A percentile compares a stretch with the other conserved stretches of the same genome.
phyloP scores from a whole-genome alignment of 2,113 vertebrate genomes.

The Gorsachius goisagi region DNA sequence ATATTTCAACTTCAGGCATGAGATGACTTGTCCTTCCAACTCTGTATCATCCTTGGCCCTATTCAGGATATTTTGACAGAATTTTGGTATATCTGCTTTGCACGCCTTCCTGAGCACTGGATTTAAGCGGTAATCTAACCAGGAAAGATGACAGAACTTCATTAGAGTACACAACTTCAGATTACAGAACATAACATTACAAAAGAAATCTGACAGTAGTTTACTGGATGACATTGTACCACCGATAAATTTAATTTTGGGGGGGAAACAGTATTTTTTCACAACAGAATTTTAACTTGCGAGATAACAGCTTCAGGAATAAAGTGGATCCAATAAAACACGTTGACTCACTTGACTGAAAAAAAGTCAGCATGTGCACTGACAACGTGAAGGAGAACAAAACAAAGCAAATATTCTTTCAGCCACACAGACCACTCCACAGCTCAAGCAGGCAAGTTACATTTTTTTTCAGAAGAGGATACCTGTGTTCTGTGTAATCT shows the following conservation, averaged over 20 bases:
- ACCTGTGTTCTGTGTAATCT: slow-evolving; percentile 99
- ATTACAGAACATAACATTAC: neutral
- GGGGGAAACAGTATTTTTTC: accelerated
- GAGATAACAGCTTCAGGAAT: neutral
- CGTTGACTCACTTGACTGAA: neutral
- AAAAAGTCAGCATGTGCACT: neutral
- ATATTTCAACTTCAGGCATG: slow-evolving; percentile 95
- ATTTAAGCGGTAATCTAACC: slow-evolving; percentile 92
- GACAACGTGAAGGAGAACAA: neutral
- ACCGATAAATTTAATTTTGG: neutral
- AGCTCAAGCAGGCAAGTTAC: neutral
- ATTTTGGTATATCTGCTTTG: slow-evolving; percentile 98
- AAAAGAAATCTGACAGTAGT: neutral
- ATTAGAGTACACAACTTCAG: neutral
- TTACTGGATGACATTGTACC: neutral
- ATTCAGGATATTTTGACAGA: slow-evolving; percentile 89
- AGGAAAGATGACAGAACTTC: neutral
- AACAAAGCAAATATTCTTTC: neutral
- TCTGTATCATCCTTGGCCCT: slow-evolving; percentile 90
- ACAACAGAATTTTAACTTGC: neutral
- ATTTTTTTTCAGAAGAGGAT: neutral
- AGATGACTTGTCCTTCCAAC: slow-evolving; percentile 94
- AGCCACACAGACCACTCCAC: neutral
- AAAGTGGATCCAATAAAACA: neutral
- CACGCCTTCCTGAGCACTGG: slow-evolving; percentile 94